Conservation (phyloP, 2,888 invertebrate species). For the Tenodera sinensis region DNA sequence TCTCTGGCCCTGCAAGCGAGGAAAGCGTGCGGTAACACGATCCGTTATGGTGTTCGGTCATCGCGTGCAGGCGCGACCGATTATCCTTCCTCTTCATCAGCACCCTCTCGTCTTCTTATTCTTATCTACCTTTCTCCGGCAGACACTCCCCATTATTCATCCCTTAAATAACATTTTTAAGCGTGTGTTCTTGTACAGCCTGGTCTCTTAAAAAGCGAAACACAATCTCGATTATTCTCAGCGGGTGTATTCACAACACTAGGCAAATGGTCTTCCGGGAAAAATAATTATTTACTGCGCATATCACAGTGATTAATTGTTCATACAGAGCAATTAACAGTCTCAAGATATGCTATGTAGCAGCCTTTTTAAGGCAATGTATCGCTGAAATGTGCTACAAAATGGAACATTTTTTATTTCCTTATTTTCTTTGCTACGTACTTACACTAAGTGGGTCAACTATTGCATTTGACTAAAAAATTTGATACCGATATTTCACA, state of each 20-base stretch:
- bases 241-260: neutral
- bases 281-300: neutral
- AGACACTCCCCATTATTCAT: neutral
- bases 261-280: neutral
- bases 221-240: neutral
- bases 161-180: neutral
- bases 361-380: neutral
- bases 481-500: too few relatives aligned
- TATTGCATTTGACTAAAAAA: too few relatives aligned
- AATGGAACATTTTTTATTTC: too few relatives aligned
- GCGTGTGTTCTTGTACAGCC: neutral
- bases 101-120: neutral
- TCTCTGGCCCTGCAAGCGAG: neutral
- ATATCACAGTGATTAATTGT: neutral
- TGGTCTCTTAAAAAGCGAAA: neutral
- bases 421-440: too few relatives aligned
- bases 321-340: neutral
- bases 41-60: neutral
- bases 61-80: slow-evolving; percentile 12
- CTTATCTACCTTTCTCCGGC: neutral
- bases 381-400: too few relatives aligned
- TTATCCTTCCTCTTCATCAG: neutral
- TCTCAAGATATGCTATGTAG: too few relatives aligned
- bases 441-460: too few relatives aligned
- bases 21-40: neutral